A percentile compares a stretch with the other conserved stretches of the same genome.
Evolutionary conservation across 1,140 invertebrate species (phyloP).

Genomic region (Drosophila pallidifrons): DNA sequence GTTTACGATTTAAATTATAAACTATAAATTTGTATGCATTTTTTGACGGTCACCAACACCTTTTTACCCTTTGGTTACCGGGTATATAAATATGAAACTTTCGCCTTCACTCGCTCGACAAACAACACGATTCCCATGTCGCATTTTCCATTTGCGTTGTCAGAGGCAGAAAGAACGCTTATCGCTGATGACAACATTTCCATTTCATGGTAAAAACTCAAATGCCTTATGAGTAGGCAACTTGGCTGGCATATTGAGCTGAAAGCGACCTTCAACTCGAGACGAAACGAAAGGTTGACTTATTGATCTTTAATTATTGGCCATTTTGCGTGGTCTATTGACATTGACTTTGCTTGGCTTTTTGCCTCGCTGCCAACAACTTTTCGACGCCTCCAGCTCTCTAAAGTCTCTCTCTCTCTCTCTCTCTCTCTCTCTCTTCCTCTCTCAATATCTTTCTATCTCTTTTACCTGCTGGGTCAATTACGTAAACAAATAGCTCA

Average conservation of each 20-base stretch:
- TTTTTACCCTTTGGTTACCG: too few relatives aligned
- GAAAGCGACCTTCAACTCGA: constrained; percentile 14
- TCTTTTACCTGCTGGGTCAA: constrained; percentile 9
- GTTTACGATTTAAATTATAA: too few relatives aligned
- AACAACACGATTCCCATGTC: constrained; percentile 19
- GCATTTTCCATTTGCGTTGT: constrained; percentile 31
- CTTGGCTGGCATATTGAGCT: constrained; percentile 8
- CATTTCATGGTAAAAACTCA: constrained; percentile 16
- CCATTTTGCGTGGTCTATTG: constrained; percentile 26
- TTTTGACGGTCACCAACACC: too few relatives aligned
- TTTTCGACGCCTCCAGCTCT: constrained; percentile 16
- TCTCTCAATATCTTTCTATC: constrained; percentile 25
- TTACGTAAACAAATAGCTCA: constrained; percentile 18
- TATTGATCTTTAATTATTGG: constrained; percentile 75
- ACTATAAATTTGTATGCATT: too few relatives aligned
- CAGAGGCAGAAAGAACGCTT: constrained; percentile 46
- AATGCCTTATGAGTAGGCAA: constrained; percentile 24
- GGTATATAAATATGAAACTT: constrained; percentile 12
- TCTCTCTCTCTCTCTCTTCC: too few relatives aligned
- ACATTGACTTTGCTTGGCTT: constrained; percentile 58
- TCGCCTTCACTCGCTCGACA: constrained; percentile 32
- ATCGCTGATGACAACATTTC: constrained; percentile 48
- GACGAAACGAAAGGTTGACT: constrained; percentile 1
- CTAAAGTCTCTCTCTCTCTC: background rate
- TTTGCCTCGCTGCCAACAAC: constrained; percentile 49